Evolutionary conservation across 2,888 invertebrate genomes (phyloP).

Genomic region (Standfussiana lucernea): DNA sequence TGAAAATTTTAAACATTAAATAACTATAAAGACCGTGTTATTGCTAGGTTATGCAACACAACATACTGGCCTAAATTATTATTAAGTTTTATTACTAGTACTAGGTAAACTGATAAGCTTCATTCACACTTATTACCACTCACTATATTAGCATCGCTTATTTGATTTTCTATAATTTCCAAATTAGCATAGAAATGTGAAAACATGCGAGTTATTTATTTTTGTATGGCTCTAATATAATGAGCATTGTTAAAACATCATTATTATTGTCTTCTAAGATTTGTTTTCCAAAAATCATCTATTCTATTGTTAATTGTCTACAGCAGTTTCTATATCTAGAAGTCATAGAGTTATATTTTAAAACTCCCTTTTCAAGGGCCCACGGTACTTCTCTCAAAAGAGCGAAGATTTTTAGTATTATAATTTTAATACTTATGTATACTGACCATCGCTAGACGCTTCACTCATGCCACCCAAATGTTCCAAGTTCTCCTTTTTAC

Average conservation of each 20-base stretch:
- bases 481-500: conserved; percentile 97
- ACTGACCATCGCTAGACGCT: conserved; percentile 96
- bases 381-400: too few species aligned
- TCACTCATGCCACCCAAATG: conserved; percentile 98
- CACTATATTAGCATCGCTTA: too few species aligned
- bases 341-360: too few species aligned
- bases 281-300: not conserved
- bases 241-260: not conserved
- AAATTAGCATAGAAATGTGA: not conserved
- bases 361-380: too few species aligned
- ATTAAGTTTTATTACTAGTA: conserved; percentile 18
- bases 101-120: conserved; percentile 15
- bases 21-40: conserved; percentile 1
- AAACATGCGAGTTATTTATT: not conserved
- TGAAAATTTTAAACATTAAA: not conserved
- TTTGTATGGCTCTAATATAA: not conserved
- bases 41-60: conserved; percentile 7
- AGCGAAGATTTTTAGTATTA: too few species aligned
- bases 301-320: conserved; percentile 4
- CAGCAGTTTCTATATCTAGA: too few species aligned
- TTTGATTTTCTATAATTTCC: not conserved
- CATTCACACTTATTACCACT: not conserved
- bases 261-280: not conserved
- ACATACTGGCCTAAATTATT: conserved; percentile 34
- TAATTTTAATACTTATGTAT: too few species aligned